Evolutionary conservation across 2,888 invertebrate genomes (phyloP).

Genomic region (Ophion ellenae): DNA sequence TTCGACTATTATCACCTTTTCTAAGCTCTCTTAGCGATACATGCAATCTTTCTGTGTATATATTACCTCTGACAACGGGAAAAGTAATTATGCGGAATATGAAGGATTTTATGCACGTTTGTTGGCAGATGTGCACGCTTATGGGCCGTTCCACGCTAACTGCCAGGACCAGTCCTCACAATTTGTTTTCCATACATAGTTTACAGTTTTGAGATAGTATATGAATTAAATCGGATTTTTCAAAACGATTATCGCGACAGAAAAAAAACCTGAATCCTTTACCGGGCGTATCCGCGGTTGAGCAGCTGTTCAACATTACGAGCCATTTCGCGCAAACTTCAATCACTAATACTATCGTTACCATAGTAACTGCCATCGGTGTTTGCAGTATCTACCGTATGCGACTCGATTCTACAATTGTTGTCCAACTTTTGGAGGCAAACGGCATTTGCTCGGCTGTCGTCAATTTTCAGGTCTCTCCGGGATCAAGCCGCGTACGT

Average conservation of each 20-base stretch:
- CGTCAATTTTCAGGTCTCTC: slow-evolving; percentile 61
- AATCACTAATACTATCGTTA: too few species aligned
- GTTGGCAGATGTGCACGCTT: background rate
- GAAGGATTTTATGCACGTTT: slow-evolving; percentile 51
- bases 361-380: background rate
- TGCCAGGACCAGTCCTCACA: too few species aligned
- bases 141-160: background rate
- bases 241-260: background rate
- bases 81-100: slow-evolving; percentile 72
- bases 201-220: background rate
- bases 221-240: background rate
- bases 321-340: background rate
- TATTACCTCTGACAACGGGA: slow-evolving; percentile 9
- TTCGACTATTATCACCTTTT: slow-evolving; percentile 15
- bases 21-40: background rate
- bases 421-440: background rate
- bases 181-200: background rate
- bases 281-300: background rate
- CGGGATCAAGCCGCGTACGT: slow-evolving; percentile 29
- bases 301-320: background rate
- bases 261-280: background rate
- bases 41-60: background rate
- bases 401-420: slow-evolving; percentile 26
- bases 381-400: slow-evolving; percentile 22
- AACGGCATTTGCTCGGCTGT: background rate